Evolutionary conservation across 2,113 vertebrate species (phyloP).

Genomic region (Gadus chalcogrammus): DNA sequence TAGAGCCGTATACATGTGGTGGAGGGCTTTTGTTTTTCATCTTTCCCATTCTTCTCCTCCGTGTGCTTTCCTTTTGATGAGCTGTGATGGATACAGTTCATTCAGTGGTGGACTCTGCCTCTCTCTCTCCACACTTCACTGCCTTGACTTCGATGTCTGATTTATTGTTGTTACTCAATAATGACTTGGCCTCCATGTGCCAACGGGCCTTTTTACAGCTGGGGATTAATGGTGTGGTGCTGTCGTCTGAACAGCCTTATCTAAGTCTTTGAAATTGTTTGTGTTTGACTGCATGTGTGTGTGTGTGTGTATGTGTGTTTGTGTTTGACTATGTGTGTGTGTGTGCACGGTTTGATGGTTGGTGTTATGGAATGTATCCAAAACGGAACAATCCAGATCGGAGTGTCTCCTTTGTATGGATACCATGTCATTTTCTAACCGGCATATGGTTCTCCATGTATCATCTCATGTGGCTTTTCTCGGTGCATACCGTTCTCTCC

Average conservation of each 20-base stretch:
- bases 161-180: slow-evolving; percentile 25
- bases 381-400: no score
- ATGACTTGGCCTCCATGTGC: slow-evolving; percentile 39
- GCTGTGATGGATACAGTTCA: slow-evolving; percentile 26
- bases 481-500: no score
- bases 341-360: neutral
- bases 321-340: slow-evolving; percentile 7
- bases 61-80: slow-evolving; percentile 26
- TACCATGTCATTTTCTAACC: no score
- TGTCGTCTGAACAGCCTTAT: slow-evolving; percentile 45
- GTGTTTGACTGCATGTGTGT: slow-evolving; percentile 12
- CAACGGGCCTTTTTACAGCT: slow-evolving; percentile 41
- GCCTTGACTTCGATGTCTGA: slow-evolving; percentile 38
- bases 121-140: slow-evolving; percentile 16
- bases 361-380: neutral
- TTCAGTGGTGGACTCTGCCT: slow-evolving; percentile 23
- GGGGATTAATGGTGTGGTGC: slow-evolving; percentile 44
- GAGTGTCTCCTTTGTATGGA: no score
- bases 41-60: neutral
- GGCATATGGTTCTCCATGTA: no score
- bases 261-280: slow-evolving; percentile 17
- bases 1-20: neutral
- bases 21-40: no score
- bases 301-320: slow-evolving; percentile 4
- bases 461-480: no score